Conservation (phyloP, 2,797 vertebrate species). For the Helicolenus hilgendorfi region DNA sequence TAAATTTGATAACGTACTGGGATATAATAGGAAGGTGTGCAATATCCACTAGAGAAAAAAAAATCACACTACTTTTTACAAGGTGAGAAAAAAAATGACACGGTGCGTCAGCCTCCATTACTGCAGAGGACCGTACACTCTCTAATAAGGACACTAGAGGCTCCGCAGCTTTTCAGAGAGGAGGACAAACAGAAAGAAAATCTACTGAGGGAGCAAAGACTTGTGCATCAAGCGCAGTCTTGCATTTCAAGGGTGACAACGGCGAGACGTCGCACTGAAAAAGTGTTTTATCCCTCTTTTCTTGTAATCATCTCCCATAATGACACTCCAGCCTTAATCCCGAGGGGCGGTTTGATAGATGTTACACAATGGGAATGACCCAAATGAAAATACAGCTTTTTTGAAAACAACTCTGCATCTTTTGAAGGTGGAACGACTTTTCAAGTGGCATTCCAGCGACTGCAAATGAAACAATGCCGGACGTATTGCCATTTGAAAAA, state of each 20-base stretch:
- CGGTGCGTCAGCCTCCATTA: slow-evolving; percentile 37
- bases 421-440: background rate
- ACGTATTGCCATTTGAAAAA: slow-evolving; percentile 3
- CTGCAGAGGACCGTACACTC: slow-evolving; percentile 15
- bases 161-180: slow-evolving; percentile 33
- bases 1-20: slow-evolving; percentile 10
- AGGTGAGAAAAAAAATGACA: slow-evolving; percentile 53
- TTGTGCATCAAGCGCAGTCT: slow-evolving; percentile 46
- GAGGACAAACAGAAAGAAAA: slow-evolving; percentile 29
- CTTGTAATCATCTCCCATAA: slow-evolving; percentile 58
- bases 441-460: slow-evolving; percentile 6
- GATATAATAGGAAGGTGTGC: background rate
- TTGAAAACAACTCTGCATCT: slow-evolving; percentile 12
- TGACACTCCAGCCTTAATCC: slow-evolving; percentile 47
- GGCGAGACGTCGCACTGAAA: slow-evolving; percentile 20
- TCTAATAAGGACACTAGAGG: slow-evolving; percentile 64
- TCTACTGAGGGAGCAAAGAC: slow-evolving; percentile 28
- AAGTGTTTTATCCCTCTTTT: slow-evolving; percentile 29
- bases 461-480: slow-evolving; percentile 6
- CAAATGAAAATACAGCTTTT: slow-evolving; percentile 26
- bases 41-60: background rate
- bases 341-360: slow-evolving; percentile 27
- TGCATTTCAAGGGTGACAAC: slow-evolving; percentile 46
- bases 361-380: slow-evolving; percentile 13
- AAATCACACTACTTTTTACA: slow-evolving; percentile 28